Evolutionary conservation across 30 jellyfish, hydroid and myxozoan species (phyloP), one percentile per base, ranked within the genome.

Genomic region (Turritopsis dohrnii): DNA sequence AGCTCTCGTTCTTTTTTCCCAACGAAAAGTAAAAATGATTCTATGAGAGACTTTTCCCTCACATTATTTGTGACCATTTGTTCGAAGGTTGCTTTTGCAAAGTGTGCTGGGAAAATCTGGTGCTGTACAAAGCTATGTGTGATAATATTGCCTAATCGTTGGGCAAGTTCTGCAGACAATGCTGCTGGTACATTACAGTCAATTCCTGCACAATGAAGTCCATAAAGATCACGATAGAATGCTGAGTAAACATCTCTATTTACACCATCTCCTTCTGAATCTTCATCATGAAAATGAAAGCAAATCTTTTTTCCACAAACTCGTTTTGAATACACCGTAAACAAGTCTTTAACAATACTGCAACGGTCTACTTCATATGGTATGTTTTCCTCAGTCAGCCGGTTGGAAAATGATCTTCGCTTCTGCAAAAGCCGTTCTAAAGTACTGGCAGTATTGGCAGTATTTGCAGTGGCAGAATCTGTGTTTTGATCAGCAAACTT

Each of bases 181-280:
- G 76, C 8, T 21, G 17, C 7, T 21, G 76, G 76, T 1, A 66
- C 17, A 17, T 66, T 21, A 66, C 9, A 21, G 29, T 66, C 76
- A 66, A 66, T 66, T 1, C 76, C 76, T 21, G 76, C 76, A 66
- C 76, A 66, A 66, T 26, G 76, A 66, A 66, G 29, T 26, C 29
- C 29, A 26, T 66, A 3, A 21, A 66, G 29, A 21, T 66, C 76
- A 21, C 29, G 7, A 26, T 66, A 66, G 76, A 66, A 66, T 21
- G 27, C 27, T 21, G 76, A 66, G 17, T 66, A 66, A 21, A 66
- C 76, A 66, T 66, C 76, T 21, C 76, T 21, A 8, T 21, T 21
- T 26, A 66, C 76, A 66, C 76, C 76, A 54, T 66, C 76, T 21
- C 29, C 76, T 21, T 21, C 29, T 3, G 76, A 21, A 17, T 66